These are phyloP conservation scores for Hystrix cristata DNA, from an alignment of 2,113 vertebrate genomes.

Conservation along the genomic window DNA sequence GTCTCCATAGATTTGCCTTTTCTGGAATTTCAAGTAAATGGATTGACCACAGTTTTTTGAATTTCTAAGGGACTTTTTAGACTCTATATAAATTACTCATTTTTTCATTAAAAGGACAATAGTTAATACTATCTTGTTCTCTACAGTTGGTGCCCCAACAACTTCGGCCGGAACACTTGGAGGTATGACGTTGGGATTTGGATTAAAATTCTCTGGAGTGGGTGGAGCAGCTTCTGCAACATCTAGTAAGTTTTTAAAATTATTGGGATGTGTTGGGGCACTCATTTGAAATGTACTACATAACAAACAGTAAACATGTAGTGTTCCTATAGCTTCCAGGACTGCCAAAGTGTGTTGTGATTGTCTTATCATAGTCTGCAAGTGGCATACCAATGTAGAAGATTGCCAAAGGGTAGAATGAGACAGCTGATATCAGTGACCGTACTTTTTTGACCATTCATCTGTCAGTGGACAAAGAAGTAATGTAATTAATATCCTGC, in stretches of 20 bases:
- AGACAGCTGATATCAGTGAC: conserved; percentile 4
- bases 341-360: conserved; percentile 7
- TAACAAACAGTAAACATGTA: conserved; percentile 1
- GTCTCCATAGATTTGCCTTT: conserved; percentile 45
- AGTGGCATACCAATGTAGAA: neutral
- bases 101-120: conserved; percentile 44
- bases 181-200: conserved; percentile 79
- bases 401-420: neutral
- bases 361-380: conserved; percentile 12
- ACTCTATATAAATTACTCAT: conserved; percentile 12
- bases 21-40: conserved; percentile 59
- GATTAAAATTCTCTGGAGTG: conserved; percentile 76
- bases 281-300: neutral
- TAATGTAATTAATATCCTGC: neutral
- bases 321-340: neutral
- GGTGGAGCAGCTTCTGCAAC: conserved; percentile 3
- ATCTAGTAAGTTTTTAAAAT: conserved; percentile 62
- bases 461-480: neutral
- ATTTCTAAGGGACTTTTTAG: conserved; percentile 33
- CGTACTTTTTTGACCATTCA: neutral
- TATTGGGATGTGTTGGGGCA: neutral
- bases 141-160: conserved; percentile 28
- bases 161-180: conserved; percentile 56
- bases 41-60: conserved; percentile 19
- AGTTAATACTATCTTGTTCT: conserved; percentile 62